A percentile compares a stretch with the other conserved stretches of the same genome.
Conservation (phyloP, 2,888 invertebrate species). For the Beris chalybata region DNA sequence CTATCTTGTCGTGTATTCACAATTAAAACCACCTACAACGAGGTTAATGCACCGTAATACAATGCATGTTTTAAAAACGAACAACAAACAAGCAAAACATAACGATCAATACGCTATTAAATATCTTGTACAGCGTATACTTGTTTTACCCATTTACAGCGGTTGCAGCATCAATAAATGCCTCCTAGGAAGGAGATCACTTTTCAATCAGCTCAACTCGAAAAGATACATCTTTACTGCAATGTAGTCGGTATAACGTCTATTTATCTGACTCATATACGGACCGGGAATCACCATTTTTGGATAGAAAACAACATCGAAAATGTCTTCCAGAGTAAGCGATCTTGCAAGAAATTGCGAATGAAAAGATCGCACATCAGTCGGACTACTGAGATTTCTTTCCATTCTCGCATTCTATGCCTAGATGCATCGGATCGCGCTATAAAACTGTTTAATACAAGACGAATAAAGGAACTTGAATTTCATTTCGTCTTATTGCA, state of each 20-base stretch:
- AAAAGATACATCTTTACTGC: constrained; percentile 24
- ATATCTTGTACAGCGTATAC: constrained; percentile 12
- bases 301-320: constrained; percentile 5
- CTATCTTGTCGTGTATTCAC: no score
- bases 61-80: not conserved
- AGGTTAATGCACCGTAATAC: constrained; percentile 25
- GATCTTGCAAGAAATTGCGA: no score
- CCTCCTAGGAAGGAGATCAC: constrained; percentile 31
- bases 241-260: not conserved
- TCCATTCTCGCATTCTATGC: no score
- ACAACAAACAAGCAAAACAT: constrained; percentile 24
- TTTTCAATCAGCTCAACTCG: constrained; percentile 26
- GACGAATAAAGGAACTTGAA: no score
- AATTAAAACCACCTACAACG: constrained; percentile 30
- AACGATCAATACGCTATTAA: constrained; percentile 25
- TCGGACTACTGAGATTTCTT: no score
- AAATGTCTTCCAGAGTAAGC: no score
- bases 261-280: constrained; percentile 22
- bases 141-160: constrained; percentile 16
- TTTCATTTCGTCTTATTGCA: no score
- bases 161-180: constrained; percentile 29
- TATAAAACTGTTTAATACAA: no score
- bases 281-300: constrained; percentile 29
- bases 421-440: no score
- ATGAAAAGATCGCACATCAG: no score